Evolutionary conservation across 2,888 invertebrate species (phyloP).

Genomic region (Pemphredon lugubris): DNA sequence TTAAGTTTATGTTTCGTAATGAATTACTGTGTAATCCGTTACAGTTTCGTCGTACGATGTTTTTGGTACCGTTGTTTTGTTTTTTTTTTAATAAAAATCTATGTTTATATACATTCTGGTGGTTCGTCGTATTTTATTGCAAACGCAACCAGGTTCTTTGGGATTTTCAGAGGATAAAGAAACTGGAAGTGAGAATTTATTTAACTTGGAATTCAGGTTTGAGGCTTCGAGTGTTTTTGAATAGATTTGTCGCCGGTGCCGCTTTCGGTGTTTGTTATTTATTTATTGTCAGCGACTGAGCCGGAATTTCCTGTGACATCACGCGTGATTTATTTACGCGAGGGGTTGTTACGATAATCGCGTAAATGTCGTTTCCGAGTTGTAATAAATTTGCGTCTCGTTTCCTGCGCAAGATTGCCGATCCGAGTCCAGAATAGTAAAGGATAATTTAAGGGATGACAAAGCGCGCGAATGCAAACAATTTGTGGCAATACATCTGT

Average conservation of each 20-base stretch:
- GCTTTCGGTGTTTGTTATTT: background rate
- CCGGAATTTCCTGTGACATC: background rate
- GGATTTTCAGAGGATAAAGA: background rate
- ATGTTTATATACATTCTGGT: background rate
- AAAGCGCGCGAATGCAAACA: too few species aligned
- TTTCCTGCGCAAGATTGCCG: too few species aligned
- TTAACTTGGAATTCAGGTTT: background rate
- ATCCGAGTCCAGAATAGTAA: too few species aligned
- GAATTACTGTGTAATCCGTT: conserved; percentile 25
- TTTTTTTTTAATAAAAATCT: conserved; percentile 22
- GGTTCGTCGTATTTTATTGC: background rate
- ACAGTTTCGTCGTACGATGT: background rate
- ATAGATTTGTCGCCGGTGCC: background rate
- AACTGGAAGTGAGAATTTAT: background rate
- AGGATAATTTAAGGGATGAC: too few species aligned
- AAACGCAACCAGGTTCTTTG: background rate
- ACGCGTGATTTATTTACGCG: background rate
- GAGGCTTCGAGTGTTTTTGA: background rate
- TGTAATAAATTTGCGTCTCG: too few species aligned
- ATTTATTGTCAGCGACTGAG: background rate
- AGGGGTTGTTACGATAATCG: background rate
- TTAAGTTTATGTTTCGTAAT: conserved; percentile 56
- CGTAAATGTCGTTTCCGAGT: background rate
- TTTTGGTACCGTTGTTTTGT: background rate
- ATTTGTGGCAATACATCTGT: too few species aligned